Evolutionary conservation across 2,113 vertebrate species (phyloP).

Genomic region (Microcebus murinus): DNA sequence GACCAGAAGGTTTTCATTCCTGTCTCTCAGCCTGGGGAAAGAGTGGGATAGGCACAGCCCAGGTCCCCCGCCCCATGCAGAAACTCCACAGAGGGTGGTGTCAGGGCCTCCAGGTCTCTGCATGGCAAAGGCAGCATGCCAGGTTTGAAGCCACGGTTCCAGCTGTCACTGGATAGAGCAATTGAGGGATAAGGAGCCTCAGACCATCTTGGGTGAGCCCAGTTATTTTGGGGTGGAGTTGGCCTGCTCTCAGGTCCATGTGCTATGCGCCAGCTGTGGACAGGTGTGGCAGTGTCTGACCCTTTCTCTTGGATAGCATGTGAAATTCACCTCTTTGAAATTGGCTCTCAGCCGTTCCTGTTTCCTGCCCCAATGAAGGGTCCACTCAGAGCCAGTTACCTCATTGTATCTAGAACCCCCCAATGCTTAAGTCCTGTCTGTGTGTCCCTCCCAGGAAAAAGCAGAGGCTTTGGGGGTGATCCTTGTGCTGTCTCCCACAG

Average conservation of each 20-base stretch:
- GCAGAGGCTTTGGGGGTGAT: background rate
- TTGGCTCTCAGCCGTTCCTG: background rate
- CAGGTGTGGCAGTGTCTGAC: fast-evolving
- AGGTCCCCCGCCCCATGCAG: too few species aligned
- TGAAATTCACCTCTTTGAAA: background rate
- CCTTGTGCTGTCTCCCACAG: background rate
- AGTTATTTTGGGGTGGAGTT: fast-evolving
- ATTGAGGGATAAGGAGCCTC: background rate
- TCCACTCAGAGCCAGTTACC: background rate
- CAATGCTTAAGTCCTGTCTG: too few species aligned
- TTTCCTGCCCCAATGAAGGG: background rate
- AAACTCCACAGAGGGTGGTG: fast-evolving
- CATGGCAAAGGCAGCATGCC: fast-evolving
- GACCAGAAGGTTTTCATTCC: background rate
- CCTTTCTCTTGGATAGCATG: fast-evolving
- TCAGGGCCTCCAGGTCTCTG: background rate
- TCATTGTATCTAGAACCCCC: background rate
- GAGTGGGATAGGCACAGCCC: fast-evolving
- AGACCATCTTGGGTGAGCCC: fast-evolving
- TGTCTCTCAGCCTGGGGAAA: background rate
- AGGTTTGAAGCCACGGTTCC: too few species aligned
- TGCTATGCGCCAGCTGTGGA: too few species aligned
- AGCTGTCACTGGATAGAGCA: too few species aligned
- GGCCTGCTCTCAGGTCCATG: fast-evolving
- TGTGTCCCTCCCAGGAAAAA: background rate